Conservation (phyloP, 1,140 invertebrate genomes). For the Ips nitidus region DNA sequence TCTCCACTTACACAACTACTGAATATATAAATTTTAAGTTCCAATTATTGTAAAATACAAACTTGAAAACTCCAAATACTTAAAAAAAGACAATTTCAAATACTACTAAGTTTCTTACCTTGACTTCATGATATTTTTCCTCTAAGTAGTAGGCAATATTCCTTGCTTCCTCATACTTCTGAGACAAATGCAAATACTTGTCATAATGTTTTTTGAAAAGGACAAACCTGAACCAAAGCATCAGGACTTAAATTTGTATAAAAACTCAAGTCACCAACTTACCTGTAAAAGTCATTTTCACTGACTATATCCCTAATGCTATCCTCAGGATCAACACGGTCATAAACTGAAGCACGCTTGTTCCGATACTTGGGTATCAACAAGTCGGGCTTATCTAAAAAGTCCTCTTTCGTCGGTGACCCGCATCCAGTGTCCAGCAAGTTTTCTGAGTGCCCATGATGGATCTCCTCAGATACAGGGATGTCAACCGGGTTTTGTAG, state of each 20-base stretch:
- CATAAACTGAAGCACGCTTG: slow-evolving; percentile 47
- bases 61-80: no score
- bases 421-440: slow-evolving; percentile 44
- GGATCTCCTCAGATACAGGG: slow-evolving; percentile 45
- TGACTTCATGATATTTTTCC: slow-evolving; percentile 68
- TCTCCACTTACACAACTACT: no score
- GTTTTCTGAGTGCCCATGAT: slow-evolving; percentile 51
- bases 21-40: no score
- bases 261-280: slow-evolving; percentile 15
- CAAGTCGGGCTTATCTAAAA: slow-evolving; percentile 44
- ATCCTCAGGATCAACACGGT: slow-evolving; percentile 64
- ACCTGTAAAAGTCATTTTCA: slow-evolving; percentile 67
- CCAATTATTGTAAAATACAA: no score
- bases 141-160: slow-evolving; percentile 65
- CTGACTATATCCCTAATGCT: slow-evolving; percentile 66
- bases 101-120: slow-evolving; percentile 54
- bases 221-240: slow-evolving; percentile 57
- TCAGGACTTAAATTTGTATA: slow-evolving; percentile 28
- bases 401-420: slow-evolving; percentile 46
- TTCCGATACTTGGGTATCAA: slow-evolving; percentile 40
- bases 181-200: slow-evolving; percentile 62
- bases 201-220: slow-evolving; percentile 67
- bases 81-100: neutral
- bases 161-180: slow-evolving; percentile 64
- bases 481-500: slow-evolving; percentile 49